These are phyloP conservation scores for Agriopis aurantiaria DNA, from an alignment of 2,888 invertebrate species.

Conservation along the genomic window DNA sequence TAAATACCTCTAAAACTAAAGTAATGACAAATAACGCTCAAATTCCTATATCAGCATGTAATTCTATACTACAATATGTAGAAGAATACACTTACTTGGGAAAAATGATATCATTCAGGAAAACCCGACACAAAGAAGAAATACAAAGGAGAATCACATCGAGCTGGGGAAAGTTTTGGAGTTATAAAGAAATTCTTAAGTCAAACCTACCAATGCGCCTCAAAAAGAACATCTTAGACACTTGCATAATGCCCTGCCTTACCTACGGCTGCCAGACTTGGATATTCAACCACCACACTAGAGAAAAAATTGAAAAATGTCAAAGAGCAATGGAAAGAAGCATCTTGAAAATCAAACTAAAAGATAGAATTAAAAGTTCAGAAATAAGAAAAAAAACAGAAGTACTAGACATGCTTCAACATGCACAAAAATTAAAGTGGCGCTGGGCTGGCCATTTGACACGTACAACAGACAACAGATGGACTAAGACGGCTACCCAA, in stretches of 20 bases:
- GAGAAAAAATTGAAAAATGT: no score
- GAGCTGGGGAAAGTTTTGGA: neutral
- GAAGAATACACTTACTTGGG: neutral
- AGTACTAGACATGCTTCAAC: no score
- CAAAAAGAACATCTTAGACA: neutral
- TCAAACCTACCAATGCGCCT: neutral
- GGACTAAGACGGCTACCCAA: no score
- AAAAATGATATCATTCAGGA: neutral
- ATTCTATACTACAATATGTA: neutral
- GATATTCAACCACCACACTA: conserved; percentile 9
- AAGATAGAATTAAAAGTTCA: no score
- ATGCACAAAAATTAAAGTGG: no score
- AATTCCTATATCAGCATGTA: neutral
- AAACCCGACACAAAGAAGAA: neutral
- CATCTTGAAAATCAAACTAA: no score
- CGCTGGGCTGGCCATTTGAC: no score
- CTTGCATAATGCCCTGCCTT: neutral
- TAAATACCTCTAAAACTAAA: neutral
- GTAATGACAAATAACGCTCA: neutral
- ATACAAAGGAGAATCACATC: neutral
- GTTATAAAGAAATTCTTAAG: neutral
- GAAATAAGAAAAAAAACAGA: no score
- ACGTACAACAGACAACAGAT: no score
- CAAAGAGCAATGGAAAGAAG: no score
- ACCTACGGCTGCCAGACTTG: neutral